These are phyloP conservation scores for Grammomys surdaster DNA, from an alignment of 2,113 vertebrate genomes.

Conservation along the genomic window DNA sequence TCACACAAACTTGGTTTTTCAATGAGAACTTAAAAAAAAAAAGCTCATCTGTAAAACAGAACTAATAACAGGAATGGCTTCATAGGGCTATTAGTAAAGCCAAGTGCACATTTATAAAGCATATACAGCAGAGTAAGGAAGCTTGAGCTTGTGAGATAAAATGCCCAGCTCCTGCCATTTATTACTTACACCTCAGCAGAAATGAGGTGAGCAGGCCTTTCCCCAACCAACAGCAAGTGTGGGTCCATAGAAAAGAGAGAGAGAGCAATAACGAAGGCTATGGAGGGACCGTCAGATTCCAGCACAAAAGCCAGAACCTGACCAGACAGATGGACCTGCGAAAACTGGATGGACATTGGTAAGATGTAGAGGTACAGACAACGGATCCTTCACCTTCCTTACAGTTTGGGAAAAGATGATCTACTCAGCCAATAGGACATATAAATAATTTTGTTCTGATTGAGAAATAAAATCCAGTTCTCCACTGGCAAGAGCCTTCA, in stretches of 20 bases:
- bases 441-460: background rate
- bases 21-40: conserved; percentile 1
- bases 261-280: background rate
- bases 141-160: conserved; percentile 27
- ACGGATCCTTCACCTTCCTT: background rate
- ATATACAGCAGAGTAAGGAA: background rate
- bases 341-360: background rate
- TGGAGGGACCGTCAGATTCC: background rate
- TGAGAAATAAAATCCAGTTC: conserved; percentile 44
- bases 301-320: background rate
- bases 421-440: background rate
- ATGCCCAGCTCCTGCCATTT: background rate
- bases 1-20: conserved; percentile 49
- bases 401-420: background rate
- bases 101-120: conserved; percentile 7
- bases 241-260: background rate
- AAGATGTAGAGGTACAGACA: background rate
- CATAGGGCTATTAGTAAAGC: background rate
- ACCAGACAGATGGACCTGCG: background rate
- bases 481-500: background rate
- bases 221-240: conserved; percentile 26
- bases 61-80: conserved; percentile 48
- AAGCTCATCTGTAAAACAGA: conserved; percentile 58
- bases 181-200: conserved; percentile 49
- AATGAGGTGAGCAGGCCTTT: conserved; percentile 41